Evolutionary conservation across 2,797 vertebrate genomes (phyloP), one percentile per base, ranked within the genome.

Genomic region (Myiotriccus ornatus): DNA sequence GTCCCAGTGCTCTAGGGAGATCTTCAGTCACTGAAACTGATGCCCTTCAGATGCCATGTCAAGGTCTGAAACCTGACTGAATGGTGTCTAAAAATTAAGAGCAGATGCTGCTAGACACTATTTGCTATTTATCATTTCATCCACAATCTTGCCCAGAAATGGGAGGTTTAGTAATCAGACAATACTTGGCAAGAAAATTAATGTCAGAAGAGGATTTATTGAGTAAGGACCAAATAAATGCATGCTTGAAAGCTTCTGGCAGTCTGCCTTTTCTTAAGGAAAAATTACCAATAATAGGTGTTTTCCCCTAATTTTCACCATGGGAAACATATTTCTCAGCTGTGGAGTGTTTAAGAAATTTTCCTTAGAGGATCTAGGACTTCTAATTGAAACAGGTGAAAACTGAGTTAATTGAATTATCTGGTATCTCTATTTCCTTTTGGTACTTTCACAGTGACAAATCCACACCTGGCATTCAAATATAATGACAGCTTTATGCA

Each of bases 101-200:
- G 50, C 82, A 83, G 60, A 78, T 93, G 68, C 81, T 93, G 44
- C 70, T 94, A 85, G 75, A 78, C 41, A 41, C 37, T 71, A 20
- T 84, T 91, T 94, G 37, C 68, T 91, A 23, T 93, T 77, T 89
- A 65, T 93, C 71, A 94, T 89, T 64, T 93, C 76, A 70, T 92
- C 78, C 83, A 44, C 71, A 83, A 91, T 89, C 71, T 92, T 89
- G 43, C 57, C 53, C 62, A 87, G 78, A 92, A 96, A 82, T 49
- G 30, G 34, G 53, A 95, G 30, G 46, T 87, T 95, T 87, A 95
- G 64, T 73, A 89, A 80, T 92, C 78, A 93, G 53, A 71, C 81
- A 92, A 89, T 92, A 80, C 41, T 94, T 95, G 14, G 12, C 49
- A 89, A 81, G 64, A 95, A 95, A 95, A 95, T 89, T 89, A 85